A percentile compares a stretch with the other conserved stretches of the same genome.
Conservation (phyloP, 1,140 invertebrate genomes). For the Drosophila miranda region DNA sequence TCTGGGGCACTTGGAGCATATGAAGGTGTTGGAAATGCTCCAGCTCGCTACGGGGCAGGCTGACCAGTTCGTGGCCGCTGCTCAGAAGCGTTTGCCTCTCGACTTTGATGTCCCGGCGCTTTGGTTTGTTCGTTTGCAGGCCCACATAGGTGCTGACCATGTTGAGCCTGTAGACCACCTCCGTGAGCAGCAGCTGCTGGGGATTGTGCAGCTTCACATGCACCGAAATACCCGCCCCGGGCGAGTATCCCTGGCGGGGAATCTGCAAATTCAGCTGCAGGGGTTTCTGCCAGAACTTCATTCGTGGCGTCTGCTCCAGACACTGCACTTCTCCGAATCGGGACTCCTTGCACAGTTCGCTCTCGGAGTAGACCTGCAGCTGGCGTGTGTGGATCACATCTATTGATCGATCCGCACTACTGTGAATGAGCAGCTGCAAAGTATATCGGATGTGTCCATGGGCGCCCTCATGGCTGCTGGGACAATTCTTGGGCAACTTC, state of each 20-base stretch:
- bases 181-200: conserved; percentile 82
- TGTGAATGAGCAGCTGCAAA: conserved; percentile 86
- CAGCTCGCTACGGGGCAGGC: conserved; percentile 82
- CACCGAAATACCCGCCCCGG: conserved; percentile 63
- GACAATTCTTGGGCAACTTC: conserved; percentile 84
- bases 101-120: conserved; percentile 64
- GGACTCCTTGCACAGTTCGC: conserved; percentile 82
- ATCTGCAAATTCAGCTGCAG: conserved; percentile 61
- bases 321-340: conserved; percentile 27
- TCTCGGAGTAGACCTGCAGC: conserved; percentile 86
- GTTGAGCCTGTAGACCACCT: conserved; percentile 83
- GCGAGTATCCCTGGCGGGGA: conserved; percentile 59
- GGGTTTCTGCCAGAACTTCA: conserved; percentile 65
- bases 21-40: conserved; percentile 64
- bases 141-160: conserved; percentile 52
- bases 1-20: conserved; percentile 85
- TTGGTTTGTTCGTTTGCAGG: conserved; percentile 41
- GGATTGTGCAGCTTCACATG: conserved; percentile 62
- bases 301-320: conserved; percentile 37
- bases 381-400: conserved; percentile 86
- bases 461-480: conserved; percentile 88
- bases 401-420: conserved; percentile 86
- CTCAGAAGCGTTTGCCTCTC: conserved; percentile 83
- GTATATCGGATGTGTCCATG: conserved; percentile 87
- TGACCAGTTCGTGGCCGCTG: conserved; percentile 83